Conservation (phyloP, 2,113 vertebrate species). For the Collichthys lucidus region DNA sequence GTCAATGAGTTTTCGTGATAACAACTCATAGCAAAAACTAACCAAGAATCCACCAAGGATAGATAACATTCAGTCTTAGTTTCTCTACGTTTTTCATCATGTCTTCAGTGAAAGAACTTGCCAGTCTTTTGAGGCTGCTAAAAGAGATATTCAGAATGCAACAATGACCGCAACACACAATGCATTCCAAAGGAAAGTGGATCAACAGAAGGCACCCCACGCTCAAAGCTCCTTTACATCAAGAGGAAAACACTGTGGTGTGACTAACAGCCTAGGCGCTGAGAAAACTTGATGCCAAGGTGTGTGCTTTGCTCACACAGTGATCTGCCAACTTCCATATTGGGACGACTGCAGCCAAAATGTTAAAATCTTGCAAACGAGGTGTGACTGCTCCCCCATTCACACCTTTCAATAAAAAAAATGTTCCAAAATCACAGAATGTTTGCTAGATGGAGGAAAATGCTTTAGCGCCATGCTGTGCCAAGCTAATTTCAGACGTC, state of each 20-base stretch:
- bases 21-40: not conserved
- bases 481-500: not conserved
- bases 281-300: not conserved
- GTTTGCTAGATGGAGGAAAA: slow-evolving; percentile 17
- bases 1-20: slow-evolving; percentile 14
- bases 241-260: not conserved
- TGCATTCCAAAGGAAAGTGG: not conserved
- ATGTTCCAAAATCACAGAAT: not conserved
- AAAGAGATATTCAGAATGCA: not conserved
- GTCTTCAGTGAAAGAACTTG: not conserved
- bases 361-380: not conserved
- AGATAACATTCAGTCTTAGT: not conserved
- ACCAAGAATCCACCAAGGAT: not conserved
- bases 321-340: slow-evolving; percentile 3
- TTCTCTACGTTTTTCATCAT: not conserved
- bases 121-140: not conserved
- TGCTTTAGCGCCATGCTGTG: not conserved
- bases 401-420: not conserved
- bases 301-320: not conserved
- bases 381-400: not conserved
- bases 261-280: not conserved
- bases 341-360: not conserved
- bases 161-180: too few species aligned
- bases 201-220: not conserved
- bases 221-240: not conserved